Evolutionary conservation across 2,888 invertebrate species (phyloP).

Genomic region (Incurvaria masculella): DNA sequence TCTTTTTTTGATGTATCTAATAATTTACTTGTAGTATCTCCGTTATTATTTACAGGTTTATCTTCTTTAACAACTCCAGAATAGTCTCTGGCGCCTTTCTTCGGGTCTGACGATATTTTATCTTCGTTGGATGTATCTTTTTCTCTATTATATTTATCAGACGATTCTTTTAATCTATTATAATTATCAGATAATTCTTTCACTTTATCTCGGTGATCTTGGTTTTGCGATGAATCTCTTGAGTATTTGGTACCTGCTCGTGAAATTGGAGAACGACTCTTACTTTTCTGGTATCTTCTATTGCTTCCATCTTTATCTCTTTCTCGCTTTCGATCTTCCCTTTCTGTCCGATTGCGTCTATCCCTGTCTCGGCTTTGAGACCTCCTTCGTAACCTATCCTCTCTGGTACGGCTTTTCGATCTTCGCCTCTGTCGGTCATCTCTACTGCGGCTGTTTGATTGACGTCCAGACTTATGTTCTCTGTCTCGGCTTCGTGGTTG

Average conservation of each 20-base stretch:
- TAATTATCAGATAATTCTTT: constrained; percentile 16
- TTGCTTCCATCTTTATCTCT: constrained; percentile 11
- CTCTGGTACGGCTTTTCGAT: constrained; percentile 15
- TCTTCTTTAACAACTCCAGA: too few relatives aligned
- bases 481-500: constrained; percentile 5
- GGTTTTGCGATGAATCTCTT: too few relatives aligned
- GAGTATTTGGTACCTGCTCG: constrained; percentile 10
- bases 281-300: constrained; percentile 5
- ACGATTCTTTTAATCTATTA: too few relatives aligned
- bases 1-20: too few relatives aligned
- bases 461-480: not conserved
- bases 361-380: constrained; percentile 12
- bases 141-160: not conserved
- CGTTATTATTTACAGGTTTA: too few relatives aligned
- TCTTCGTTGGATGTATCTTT: not conserved
- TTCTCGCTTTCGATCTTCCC: constrained; percentile 15
- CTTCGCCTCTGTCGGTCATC: constrained; percentile 11
- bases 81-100: too few relatives aligned
- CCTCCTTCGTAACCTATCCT: constrained; percentile 16
- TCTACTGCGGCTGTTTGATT: constrained; percentile 6
- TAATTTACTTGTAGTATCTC: too few relatives aligned
- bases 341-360: constrained; percentile 15
- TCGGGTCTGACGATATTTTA: too few relatives aligned
- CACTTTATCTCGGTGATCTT: constrained; percentile 27
- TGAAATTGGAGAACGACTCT: constrained; percentile 4